Conservation (phyloP, 2,797 vertebrate species). For the Emydoidea blandingii region DNA sequence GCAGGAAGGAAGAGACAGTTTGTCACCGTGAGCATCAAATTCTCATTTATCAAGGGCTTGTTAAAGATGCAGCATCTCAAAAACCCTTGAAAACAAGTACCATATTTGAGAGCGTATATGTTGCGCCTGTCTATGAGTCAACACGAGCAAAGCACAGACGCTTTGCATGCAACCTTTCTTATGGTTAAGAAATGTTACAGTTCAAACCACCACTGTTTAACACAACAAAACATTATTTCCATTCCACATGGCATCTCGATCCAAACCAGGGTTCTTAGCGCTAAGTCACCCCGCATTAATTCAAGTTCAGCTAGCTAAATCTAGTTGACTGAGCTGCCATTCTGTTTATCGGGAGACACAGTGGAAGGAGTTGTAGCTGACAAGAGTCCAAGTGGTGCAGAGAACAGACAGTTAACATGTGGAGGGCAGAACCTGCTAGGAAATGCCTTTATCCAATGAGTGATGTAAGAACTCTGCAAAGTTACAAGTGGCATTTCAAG, state of each 20-base stretch:
- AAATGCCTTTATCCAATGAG: background rate
- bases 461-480: background rate
- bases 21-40: constrained; percentile 84
- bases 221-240: background rate
- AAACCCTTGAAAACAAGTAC: constrained; percentile 2
- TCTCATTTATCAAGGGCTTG: constrained; percentile 79
- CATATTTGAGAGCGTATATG: background rate
- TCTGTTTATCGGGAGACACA: background rate
- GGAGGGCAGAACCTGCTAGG: constrained; percentile 42
- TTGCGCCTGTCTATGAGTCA: background rate
- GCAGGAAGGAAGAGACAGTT: constrained; percentile 90
- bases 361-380: background rate
- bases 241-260: constrained; percentile 15
- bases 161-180: background rate
- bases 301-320: background rate
- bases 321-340: constrained; percentile 2
- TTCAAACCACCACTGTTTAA: constrained; percentile 9
- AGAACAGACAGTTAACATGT: background rate
- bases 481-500: background rate
- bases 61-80: constrained; percentile 74
- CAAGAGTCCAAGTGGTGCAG: background rate
- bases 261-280: background rate
- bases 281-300: background rate
- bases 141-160: background rate
- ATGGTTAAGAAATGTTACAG: constrained; percentile 29